Evolutionary conservation across 1,140 invertebrate genomes (phyloP).

Genomic region (Bicyclus anynana): DNA sequence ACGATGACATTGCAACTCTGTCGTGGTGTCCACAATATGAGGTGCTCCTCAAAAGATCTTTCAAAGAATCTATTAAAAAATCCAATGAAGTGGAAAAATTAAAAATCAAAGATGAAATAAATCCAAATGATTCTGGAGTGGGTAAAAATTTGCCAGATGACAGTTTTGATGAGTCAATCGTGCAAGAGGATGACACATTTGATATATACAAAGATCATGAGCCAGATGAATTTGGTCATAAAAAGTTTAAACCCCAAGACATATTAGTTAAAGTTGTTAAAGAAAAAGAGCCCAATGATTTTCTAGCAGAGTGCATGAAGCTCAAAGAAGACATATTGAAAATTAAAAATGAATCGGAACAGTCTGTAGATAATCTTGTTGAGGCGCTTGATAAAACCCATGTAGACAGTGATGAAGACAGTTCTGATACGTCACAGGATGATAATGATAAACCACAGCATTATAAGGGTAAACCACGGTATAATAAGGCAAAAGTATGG

Average conservation of each 20-base stretch:
- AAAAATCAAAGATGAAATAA: slow-evolving; percentile 19
- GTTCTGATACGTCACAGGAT: not conserved
- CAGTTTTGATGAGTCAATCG: slow-evolving; percentile 51
- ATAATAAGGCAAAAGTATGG: too few relatives aligned
- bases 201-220: slow-evolving; percentile 70
- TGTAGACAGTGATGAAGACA: slow-evolving; percentile 32
- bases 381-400: slow-evolving; percentile 56
- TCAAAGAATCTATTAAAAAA: slow-evolving; percentile 33
- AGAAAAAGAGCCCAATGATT: slow-evolving; percentile 37
- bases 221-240: slow-evolving; percentile 68
- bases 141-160: slow-evolving; percentile 52
- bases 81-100: slow-evolving; percentile 36
- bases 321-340: slow-evolving; percentile 59
- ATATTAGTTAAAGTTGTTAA: slow-evolving; percentile 47
- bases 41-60: slow-evolving; percentile 39
- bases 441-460: not conserved
- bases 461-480: too few relatives aligned
- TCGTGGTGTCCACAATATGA: slow-evolving; percentile 84
- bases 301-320: slow-evolving; percentile 60
- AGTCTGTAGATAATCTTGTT: slow-evolving; percentile 48
- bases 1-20: slow-evolving; percentile 83
- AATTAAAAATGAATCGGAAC: slow-evolving; percentile 47
- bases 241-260: slow-evolving; percentile 60
- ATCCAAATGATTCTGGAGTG: slow-evolving; percentile 41
- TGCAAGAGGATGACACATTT: slow-evolving; percentile 64